Percentiles rank a stretch among this genome's conserved stretches.
Conservation (phyloP, 2,797 vertebrate species). For the Apodemus agrarius region DNA sequence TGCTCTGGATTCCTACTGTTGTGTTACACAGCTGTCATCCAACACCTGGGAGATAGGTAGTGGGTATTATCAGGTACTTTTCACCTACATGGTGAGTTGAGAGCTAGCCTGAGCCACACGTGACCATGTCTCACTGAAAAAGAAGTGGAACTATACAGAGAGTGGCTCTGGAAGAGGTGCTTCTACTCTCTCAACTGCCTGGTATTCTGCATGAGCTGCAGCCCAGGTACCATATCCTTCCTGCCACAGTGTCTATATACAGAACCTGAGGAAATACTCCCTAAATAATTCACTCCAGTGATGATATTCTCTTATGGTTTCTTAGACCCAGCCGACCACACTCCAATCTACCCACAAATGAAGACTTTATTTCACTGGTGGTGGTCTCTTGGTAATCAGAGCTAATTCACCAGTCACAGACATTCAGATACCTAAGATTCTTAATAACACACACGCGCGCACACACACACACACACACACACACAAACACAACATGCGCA, state of each 20-base stretch:
- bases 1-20: not conserved
- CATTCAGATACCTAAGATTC: not conserved
- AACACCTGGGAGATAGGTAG: too few relatives aligned
- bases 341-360: not conserved
- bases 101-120: not conserved
- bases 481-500: not conserved
- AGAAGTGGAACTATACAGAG: not conserved
- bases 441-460: not conserved
- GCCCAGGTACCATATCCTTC: too few relatives aligned
- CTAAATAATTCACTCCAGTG: not conserved
- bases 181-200: not conserved
- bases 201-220: not conserved
- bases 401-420: not conserved
- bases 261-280: not conserved
- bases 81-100: not conserved
- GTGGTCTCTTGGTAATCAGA: not conserved
- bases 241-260: not conserved
- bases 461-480: not conserved
- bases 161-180: not conserved
- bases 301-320: not conserved
- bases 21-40: not conserved
- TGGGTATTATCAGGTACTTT: not conserved
- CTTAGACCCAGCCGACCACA: not conserved
- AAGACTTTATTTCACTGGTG: not conserved
- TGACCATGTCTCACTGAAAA: not conserved